Evolutionary conservation across 2,888 invertebrate genomes (phyloP), one percentile per base, ranked within the genome.

Genomic region (Spicauda simplicius): DNA sequence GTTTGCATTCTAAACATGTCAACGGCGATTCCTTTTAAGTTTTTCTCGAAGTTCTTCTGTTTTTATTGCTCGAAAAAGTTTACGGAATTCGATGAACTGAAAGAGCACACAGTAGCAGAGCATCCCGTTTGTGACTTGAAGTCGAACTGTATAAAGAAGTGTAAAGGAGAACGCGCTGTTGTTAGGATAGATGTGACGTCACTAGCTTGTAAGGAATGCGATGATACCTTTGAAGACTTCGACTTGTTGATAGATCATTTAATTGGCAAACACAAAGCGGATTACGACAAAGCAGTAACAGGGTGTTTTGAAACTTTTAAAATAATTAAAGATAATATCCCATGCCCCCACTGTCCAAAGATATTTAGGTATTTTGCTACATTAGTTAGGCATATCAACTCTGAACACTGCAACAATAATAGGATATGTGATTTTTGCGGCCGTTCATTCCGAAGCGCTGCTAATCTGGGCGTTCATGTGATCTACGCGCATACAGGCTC

Each of bases 371-470:
- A 91, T 64, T 88, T 92, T 55, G 85, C 86, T 0, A 87, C 85
- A 0, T 73, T 93, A 1, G 73, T 90, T 4, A 79, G 88, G 2
- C 92, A 93, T 62, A 83, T 91, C 57, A 92, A 90, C 48, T 80
- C 87, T 0, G 88, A 85, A 25, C 92, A 93, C 50, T 90, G 85
- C 57, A 84, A 89, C 25, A 89, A 91, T 52, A 91, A 87, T 33
- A 82, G 83, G 14, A 91, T 93, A 12, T 93, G 93, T 72, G 90
- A 90, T 63, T 89, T 85, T 62, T 93, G 92, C 70, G 92, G 92
- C 0, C 80, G 87, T 0, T 83, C 85, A 41, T 93, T 90, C 41
- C 82, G 86, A 1, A 87, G 80, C 8, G 84, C 82, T 0, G 77
- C 84, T 0, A 91, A 90, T 75, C 74, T 93, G 0, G 86, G 86